Percentiles rank a stretch among this genome's conserved stretches.
Conservation (phyloP, 2,888 invertebrate species). For the Acleris laterana region DNA sequence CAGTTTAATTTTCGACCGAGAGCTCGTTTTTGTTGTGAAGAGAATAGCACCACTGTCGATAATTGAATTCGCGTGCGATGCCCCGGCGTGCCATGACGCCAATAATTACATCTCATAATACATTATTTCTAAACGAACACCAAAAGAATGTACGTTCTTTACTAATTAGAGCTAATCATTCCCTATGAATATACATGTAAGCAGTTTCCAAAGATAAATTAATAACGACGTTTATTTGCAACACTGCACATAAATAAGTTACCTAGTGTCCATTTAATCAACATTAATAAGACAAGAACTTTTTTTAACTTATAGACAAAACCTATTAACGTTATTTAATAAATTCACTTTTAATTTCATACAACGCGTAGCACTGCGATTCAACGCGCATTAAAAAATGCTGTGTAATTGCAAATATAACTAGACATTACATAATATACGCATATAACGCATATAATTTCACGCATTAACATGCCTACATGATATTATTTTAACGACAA, state of each 20-base stretch:
- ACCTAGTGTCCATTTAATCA: not conserved
- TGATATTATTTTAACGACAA: not conserved
- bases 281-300: not conserved
- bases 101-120: constrained; percentile 18
- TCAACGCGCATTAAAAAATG: constrained; percentile 23
- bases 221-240: not conserved
- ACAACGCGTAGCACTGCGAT: constrained; percentile 3
- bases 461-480: not conserved
- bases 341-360: not conserved
- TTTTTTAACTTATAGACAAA: not conserved
- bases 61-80: constrained; percentile 35
- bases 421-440: not conserved
- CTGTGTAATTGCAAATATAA: not conserved
- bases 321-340: too few relatives aligned
- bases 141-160: constrained; percentile 19
- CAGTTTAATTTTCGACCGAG: too few relatives aligned
- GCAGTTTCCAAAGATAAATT: not conserved
- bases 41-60: constrained; percentile 9
- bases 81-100: constrained; percentile 18
- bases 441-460: not conserved
- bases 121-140: constrained; percentile 16
- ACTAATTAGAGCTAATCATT: not conserved
- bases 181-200: constrained; percentile 1
- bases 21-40: too few relatives aligned
- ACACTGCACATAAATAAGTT: not conserved